A percentile compares a stretch with the other conserved stretches of the same genome.
Conservation (phyloP, 1,140 invertebrate genomes). For the Paraescarpia echinospica region DNA sequence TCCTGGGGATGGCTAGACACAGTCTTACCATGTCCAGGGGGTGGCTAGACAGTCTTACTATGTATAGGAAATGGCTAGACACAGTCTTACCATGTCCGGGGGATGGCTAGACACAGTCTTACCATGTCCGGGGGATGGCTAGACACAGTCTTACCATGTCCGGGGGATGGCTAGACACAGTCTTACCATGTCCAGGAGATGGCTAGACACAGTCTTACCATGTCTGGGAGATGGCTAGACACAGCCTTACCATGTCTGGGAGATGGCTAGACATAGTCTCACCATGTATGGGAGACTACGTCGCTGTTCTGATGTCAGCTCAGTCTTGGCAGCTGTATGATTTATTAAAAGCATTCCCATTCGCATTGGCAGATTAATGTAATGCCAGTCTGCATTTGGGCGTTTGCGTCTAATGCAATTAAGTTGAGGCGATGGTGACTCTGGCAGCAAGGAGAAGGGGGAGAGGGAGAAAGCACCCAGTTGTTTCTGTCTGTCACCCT, state of each 20-base stretch:
- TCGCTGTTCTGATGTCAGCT: background rate
- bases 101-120: background rate
- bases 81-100: background rate
- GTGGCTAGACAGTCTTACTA: background rate
- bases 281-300: background rate
- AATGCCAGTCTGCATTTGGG: background rate
- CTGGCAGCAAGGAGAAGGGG: background rate
- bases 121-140: background rate
- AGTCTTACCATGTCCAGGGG: background rate
- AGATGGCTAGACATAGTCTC: background rate
- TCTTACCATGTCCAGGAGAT: background rate
- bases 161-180: background rate
- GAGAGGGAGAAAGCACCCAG: background rate
- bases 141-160: background rate
- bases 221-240: background rate
- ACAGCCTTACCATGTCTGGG: background rate
- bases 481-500: background rate
- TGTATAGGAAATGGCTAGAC: background rate
- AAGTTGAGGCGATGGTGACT: background rate
- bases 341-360: background rate
- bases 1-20: background rate
- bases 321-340: background rate
- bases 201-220: background rate
- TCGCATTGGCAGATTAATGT: background rate
- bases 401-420: background rate